Conservation (phyloP, 2,113 vertebrate species). For the Zingel zingel region DNA sequence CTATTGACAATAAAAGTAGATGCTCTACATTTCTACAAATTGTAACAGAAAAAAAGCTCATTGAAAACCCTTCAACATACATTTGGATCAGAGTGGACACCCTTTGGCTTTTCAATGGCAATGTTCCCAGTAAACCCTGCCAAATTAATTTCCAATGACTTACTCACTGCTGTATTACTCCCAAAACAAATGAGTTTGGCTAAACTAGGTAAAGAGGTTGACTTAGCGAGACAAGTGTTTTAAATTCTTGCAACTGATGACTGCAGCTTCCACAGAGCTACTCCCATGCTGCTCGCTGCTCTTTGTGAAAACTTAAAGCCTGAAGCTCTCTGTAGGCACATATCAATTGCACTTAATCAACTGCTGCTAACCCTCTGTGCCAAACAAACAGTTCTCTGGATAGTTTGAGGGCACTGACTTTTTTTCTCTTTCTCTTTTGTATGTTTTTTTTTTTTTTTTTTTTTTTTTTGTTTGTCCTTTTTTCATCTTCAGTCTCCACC, state of each 20-base stretch:
- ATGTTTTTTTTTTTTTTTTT: conserved; percentile 3
- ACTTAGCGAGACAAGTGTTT: conserved; percentile 26
- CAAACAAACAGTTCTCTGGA: conserved; percentile 39
- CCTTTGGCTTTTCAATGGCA: conserved; percentile 4
- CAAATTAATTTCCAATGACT: conserved; percentile 16
- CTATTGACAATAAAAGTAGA: background rate
- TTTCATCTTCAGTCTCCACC: conserved; percentile 30
- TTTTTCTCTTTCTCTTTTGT: conserved; percentile 1
- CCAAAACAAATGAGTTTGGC: conserved; percentile 8
- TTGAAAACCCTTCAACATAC: background rate
- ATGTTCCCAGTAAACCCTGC: conserved; percentile 26
- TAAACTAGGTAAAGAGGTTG: conserved; percentile 42
- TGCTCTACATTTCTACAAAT: background rate
- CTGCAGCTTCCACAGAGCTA: conserved; percentile 4
- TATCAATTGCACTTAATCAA: conserved; percentile 50
- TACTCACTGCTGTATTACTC: background rate
- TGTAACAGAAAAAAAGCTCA: background rate
- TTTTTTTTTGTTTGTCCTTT: conserved; percentile 7
- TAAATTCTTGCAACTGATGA: conserved; percentile 23
- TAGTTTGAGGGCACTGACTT: conserved; percentile 34
- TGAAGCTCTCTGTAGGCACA: conserved; percentile 36
- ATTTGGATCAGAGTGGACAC: conserved; percentile 22
- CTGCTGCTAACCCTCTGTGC: conserved; percentile 9
- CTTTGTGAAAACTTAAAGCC: conserved; percentile 26
- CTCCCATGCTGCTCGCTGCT: background rate